phyloP scores from a whole-genome alignment of 2,888 invertebrate species.

The Nomada hirtipes region DNA sequence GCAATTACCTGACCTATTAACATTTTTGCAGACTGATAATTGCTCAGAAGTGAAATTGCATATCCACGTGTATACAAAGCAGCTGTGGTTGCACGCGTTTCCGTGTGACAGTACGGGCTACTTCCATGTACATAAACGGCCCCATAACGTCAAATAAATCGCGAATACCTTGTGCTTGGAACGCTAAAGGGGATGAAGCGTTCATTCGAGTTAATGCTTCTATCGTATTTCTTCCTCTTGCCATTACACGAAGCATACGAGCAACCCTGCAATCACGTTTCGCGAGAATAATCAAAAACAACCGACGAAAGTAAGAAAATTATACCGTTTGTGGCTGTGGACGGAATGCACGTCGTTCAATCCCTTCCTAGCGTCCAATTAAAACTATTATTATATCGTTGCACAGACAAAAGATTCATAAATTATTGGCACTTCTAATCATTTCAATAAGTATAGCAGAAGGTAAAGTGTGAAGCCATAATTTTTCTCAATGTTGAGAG shows the following conservation, averaged over 20 bases:
- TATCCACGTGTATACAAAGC: background rate
- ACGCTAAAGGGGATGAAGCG: background rate
- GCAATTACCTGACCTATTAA: background rate
- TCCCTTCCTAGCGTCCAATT: background rate
- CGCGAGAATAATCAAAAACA: background rate
- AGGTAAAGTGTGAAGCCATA: no score
- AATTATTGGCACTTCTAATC: no score
- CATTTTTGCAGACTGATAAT: background rate
- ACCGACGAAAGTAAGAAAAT: background rate
- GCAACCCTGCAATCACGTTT: background rate
- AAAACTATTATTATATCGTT: no score
- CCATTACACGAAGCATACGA: background rate
- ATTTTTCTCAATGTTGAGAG: no score
- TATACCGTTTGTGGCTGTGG: background rate
- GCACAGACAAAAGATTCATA: no score
- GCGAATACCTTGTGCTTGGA: background rate
- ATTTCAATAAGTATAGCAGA: no score
- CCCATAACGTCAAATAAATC: constrained; percentile 26
- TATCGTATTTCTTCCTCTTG: background rate
- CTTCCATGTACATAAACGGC: constrained; percentile 12
- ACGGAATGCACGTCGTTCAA: background rate
- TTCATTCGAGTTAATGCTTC: constrained; percentile 16
- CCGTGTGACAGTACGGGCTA: constrained; percentile 2
- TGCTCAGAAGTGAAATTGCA: background rate
- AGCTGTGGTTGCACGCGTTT: constrained; percentile 15